Conservation (phyloP, 2,113 vertebrate species). For the Apaloderma vittatum region DNA sequence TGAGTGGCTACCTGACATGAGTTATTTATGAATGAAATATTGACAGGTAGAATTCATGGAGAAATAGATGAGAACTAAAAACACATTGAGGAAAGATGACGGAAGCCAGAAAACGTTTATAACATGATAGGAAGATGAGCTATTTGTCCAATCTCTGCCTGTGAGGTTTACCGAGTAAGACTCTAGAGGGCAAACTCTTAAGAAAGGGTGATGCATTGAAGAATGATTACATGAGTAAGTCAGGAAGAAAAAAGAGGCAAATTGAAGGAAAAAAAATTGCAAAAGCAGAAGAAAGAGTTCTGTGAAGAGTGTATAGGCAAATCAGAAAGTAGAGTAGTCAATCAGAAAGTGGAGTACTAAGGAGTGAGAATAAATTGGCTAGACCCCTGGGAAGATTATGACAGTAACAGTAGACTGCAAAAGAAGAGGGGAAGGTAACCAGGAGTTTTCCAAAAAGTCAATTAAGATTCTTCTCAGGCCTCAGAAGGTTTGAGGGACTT, state of each 20-base stretch:
- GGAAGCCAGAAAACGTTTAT: neutral
- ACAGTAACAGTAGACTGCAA: neutral
- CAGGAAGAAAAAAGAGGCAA: neutral
- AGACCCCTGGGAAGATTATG: neutral
- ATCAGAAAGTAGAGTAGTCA: neutral
- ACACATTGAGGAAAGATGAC: neutral
- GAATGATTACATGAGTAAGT: neutral
- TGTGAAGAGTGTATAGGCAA: neutral
- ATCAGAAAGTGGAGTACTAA: neutral
- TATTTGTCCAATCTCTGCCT: constrained; percentile 12
- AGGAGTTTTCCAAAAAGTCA: neutral
- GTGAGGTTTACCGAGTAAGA: neutral
- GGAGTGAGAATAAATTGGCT: neutral
- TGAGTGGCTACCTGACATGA: neutral
- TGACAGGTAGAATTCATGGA: neutral
- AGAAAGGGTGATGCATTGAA: neutral
- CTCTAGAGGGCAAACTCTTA: neutral
- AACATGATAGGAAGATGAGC: neutral
- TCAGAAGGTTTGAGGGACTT: neutral
- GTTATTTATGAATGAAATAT: constrained; percentile 26
- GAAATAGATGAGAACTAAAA: neutral
- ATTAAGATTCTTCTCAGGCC: neutral
- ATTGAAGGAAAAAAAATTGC: fast-evolving
- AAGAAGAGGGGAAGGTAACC: neutral
- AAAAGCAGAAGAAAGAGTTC: neutral